These are phyloP conservation scores for Hydraecia micacea DNA, from an alignment of 2,888 invertebrate species.

Conservation along the genomic window DNA sequence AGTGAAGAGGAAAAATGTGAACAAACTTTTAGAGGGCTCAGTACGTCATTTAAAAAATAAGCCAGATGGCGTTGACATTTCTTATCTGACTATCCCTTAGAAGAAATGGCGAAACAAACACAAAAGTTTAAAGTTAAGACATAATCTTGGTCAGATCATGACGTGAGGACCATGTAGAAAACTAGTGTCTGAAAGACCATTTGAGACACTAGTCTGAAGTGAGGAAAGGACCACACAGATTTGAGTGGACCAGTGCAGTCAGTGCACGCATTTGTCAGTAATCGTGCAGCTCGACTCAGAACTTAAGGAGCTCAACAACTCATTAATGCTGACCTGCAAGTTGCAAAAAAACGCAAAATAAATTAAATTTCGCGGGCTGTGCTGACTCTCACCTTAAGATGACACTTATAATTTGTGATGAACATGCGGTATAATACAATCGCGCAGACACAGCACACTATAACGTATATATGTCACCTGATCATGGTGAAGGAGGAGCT, in stretches of 20 bases:
- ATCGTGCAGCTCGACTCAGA: neutral
- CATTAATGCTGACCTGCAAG: neutral
- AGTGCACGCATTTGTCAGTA: neutral
- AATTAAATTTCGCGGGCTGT: neutral
- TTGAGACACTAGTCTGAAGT: neutral
- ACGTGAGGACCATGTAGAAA: neutral
- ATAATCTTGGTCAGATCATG: neutral
- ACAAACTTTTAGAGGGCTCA: no score
- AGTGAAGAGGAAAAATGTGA: no score
- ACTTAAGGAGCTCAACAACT: neutral
- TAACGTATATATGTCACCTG: constrained; percentile 75
- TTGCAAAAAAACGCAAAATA: neutral
- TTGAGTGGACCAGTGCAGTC: neutral
- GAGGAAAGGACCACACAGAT: neutral
- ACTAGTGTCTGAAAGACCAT: neutral
- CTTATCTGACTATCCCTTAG: neutral
- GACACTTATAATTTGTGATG: no score
- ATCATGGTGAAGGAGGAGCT: constrained; percentile 91
- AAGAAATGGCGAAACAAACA: neutral
- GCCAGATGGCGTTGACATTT: neutral
- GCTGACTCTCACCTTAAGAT: neutral
- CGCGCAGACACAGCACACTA: neutral
- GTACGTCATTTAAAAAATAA: neutral
- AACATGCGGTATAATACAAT: neutral
- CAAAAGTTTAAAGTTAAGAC: neutral